Evolutionary conservation across 2,797 vertebrate genomes (phyloP).

Genomic region (Leuciscus waleckii): DNA sequence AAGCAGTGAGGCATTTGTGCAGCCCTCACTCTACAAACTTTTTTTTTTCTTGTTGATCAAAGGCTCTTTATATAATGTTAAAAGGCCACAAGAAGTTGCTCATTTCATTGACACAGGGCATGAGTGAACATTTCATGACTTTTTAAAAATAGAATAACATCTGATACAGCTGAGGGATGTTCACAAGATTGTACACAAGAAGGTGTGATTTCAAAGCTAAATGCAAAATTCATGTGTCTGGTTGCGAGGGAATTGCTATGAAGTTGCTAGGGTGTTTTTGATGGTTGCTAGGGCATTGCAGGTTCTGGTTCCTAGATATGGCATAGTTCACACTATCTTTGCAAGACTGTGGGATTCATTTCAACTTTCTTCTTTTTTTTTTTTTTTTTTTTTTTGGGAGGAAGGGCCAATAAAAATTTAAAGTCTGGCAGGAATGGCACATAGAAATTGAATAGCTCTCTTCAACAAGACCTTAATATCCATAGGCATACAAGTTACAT

Average conservation of each 20-base stretch:
- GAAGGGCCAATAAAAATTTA: no score
- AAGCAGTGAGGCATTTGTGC: slow-evolving; percentile 1
- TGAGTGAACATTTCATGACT: neutral
- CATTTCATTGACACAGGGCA: neutral
- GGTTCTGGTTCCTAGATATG: neutral
- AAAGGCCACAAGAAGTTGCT: neutral
- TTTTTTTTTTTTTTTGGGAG: no score
- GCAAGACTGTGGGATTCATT: neutral
- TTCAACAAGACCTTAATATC: neutral
- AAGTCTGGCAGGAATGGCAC: neutral
- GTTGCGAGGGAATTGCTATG: neutral
- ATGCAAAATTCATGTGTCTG: neutral
- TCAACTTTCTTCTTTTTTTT: no score
- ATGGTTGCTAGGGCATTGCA: neutral
- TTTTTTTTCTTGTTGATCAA: neutral
- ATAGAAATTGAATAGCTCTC: neutral
- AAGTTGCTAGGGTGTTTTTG: neutral
- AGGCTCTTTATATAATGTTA: neutral
- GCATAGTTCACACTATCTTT: neutral
- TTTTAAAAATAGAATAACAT: neutral
- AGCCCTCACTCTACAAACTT: neutral
- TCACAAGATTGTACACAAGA: neutral
- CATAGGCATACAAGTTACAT: no score
- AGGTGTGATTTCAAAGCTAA: neutral
- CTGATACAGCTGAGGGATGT: neutral